Conservation (phyloP, 2,888 invertebrate species). For the Melikaiella ostensackeni region DNA sequence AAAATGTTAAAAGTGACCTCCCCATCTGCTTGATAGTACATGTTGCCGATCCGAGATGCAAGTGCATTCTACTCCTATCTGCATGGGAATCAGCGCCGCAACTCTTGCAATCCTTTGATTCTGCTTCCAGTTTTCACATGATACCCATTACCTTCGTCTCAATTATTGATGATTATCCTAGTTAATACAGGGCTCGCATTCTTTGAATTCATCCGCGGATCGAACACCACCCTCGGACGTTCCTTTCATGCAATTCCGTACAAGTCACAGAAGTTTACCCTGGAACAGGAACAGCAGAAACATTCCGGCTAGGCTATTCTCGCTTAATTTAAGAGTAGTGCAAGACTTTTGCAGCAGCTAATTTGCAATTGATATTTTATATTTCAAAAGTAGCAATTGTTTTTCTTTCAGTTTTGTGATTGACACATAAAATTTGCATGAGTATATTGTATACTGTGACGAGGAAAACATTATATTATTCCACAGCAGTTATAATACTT, state of each 20-base stretch:
- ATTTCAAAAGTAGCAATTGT: background rate
- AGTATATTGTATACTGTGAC: background rate
- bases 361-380: background rate
- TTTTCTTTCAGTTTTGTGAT: background rate
- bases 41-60: background rate
- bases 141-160: background rate
- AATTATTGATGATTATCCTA: background rate
- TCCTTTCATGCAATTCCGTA: conserved; percentile 1
- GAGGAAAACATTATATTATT: background rate
- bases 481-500: too few species aligned
- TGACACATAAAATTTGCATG: background rate
- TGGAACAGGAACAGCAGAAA: background rate
- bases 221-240: background rate
- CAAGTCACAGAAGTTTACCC: background rate
- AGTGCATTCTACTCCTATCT: background rate
- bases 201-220: background rate
- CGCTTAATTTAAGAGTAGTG: background rate
- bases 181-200: background rate
- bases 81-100: background rate
- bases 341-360: background rate
- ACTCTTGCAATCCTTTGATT: background rate
- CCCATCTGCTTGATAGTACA: background rate
- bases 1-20: background rate
- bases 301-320: background rate
- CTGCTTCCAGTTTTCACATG: background rate